phyloP scores from a whole-genome alignment of 2,113 vertebrate genomes.

The Pseudonaja textilis region DNA sequence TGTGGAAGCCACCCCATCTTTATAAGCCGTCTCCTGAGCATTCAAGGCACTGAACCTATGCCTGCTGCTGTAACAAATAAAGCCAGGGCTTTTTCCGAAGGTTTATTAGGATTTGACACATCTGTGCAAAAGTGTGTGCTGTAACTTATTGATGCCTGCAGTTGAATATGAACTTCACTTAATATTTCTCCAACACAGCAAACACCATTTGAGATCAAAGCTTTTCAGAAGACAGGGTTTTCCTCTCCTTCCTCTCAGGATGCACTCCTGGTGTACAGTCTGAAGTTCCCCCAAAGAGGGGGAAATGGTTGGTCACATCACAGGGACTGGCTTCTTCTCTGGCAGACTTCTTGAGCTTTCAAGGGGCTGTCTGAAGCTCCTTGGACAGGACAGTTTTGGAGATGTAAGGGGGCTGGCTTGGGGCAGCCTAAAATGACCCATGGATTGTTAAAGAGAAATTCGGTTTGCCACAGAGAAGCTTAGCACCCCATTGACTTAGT shows the following conservation, averaged over 20 bases:
- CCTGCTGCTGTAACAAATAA: neutral
- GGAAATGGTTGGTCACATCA: neutral
- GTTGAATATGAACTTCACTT: slow-evolving; percentile 11
- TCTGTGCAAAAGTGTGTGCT: slow-evolving; percentile 30
- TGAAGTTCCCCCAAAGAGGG: neutral
- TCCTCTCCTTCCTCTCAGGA: slow-evolving; percentile 9
- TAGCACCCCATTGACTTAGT: neutral
- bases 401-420: neutral
- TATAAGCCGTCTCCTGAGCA: neutral
- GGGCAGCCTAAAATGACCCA: neutral
- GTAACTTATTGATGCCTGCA: slow-evolving; percentile 1
- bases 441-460: neutral
- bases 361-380: neutral
- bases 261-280: neutral
- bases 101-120: slow-evolving; percentile 12
- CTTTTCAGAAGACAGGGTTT: slow-evolving; percentile 18
- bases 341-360: neutral
- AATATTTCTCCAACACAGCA: neutral
- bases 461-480: neutral
- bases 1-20: neutral
- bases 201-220: slow-evolving; percentile 25
- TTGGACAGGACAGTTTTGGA: neutral
- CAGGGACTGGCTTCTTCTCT: neutral
- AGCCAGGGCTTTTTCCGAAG: neutral
- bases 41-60: neutral